Conservation (phyloP, 2,888 invertebrate genomes). For the Griposia aprilina region DNA sequence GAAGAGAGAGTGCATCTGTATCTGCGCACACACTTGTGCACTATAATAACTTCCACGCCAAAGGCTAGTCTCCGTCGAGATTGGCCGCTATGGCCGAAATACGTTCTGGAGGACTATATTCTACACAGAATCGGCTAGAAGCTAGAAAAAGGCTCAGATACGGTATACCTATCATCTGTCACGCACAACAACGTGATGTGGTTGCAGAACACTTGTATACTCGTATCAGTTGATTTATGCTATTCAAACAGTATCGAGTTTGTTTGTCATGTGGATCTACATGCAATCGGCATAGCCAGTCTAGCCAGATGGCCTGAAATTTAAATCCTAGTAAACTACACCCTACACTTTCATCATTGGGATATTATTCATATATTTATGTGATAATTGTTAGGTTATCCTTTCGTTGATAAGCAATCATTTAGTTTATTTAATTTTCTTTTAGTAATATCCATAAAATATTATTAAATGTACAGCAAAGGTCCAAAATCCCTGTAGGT, state of each 20-base stretch:
- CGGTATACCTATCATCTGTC: constrained; percentile 5
- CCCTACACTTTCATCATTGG: not conserved
- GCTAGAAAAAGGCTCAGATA: not conserved
- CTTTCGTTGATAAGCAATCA: not conserved
- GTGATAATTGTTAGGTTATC: not conserved
- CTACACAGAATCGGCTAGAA: not conserved
- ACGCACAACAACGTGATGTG: constrained; percentile 28
- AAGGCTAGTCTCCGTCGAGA: too few relatives aligned
- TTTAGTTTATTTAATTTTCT: not conserved
- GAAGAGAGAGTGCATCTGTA: too few relatives aligned
- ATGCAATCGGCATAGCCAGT: not conserved
- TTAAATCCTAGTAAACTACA: too few relatives aligned
- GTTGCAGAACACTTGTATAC: constrained; percentile 5
- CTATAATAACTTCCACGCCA: too few relatives aligned
- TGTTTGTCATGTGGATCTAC: constrained; percentile 16
- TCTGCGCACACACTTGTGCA: too few relatives aligned
- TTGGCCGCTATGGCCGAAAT: too few relatives aligned
- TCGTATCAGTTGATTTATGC: constrained; percentile 28
- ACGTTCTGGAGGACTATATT: too few relatives aligned
- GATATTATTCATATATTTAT: not conserved
- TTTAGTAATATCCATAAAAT: not conserved
- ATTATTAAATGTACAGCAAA: not conserved
- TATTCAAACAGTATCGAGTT: constrained; percentile 7
- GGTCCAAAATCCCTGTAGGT: not conserved
- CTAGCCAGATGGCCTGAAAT: not conserved